Percentiles rank a stretch among this genome's conserved stretches.
Evolutionary conservation across 2,888 invertebrate genomes (phyloP).

Genomic region (Perithous albicinctus): DNA sequence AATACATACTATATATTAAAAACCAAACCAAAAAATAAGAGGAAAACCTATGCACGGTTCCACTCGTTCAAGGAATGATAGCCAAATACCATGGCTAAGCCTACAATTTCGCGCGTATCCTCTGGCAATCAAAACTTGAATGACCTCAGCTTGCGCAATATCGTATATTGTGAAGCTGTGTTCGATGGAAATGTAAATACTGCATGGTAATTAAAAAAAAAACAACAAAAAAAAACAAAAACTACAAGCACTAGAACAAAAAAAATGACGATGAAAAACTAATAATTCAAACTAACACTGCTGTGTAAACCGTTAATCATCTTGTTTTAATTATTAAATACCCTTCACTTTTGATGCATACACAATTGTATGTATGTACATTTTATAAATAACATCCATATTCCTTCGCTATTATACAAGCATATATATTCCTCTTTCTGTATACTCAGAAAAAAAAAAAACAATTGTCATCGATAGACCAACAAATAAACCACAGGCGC

Average conservation of each 20-base stretch:
- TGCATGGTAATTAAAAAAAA: slow-evolving; percentile 35
- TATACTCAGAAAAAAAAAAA: slow-evolving; percentile 35
- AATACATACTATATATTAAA: slow-evolving; percentile 73
- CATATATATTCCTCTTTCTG: slow-evolving; percentile 42
- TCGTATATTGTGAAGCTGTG: slow-evolving; percentile 13
- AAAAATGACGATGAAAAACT: slow-evolving; percentile 11
- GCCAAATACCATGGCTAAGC: slow-evolving; percentile 24
- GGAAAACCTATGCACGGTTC: slow-evolving; percentile 49
- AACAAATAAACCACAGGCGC: slow-evolving; percentile 52
- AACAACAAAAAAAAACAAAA: slow-evolving; percentile 4
- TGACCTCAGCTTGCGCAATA: slow-evolving; percentile 35
- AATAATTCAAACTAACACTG: slow-evolving; percentile 40
- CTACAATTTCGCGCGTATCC: slow-evolving; percentile 37
- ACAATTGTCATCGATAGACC: slow-evolving; percentile 42
- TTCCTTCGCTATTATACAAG: slow-evolving; percentile 56
- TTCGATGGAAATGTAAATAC: slow-evolving; percentile 55
- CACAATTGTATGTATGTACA: slow-evolving; percentile 58
- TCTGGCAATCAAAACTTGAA: slow-evolving; percentile 45
- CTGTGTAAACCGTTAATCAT: slow-evolving; percentile 53
- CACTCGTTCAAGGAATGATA: slow-evolving; percentile 52
- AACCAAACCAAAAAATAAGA: slow-evolving; percentile 38
- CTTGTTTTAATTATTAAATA: slow-evolving; percentile 52
- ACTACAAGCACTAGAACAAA: slow-evolving; percentile 4
- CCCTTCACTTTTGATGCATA: slow-evolving; percentile 58
- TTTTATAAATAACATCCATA: slow-evolving; percentile 64